Evolutionary conservation across 2,797 vertebrate species (phyloP).

Genomic region (Eurystomus glaucurus): DNA sequence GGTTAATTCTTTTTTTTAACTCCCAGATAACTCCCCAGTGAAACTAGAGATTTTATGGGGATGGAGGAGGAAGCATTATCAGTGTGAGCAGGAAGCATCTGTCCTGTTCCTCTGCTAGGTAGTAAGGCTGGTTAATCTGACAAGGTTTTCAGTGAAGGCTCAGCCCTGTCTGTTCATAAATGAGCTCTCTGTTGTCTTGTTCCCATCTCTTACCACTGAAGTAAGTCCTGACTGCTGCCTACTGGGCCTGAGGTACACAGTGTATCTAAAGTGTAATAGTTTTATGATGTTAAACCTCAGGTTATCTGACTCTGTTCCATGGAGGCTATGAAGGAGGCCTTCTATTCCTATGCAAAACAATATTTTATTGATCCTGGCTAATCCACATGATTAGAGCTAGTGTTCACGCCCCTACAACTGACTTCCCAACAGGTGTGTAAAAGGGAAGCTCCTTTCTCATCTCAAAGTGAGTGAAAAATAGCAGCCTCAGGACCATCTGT

Average conservation of each 20-base stretch:
- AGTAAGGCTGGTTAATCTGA: background rate
- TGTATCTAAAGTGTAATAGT: background rate
- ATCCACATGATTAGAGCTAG: background rate
- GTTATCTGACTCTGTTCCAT: background rate
- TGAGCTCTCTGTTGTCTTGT: background rate
- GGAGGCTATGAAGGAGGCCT: accelerated
- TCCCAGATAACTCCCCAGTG: background rate
- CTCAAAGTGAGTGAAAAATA: background rate
- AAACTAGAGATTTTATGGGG: background rate
- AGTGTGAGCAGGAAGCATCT: background rate
- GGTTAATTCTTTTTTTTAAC: background rate
- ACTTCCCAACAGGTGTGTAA: accelerated
- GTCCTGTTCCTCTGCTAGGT: background rate
- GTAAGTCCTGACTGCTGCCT: background rate
- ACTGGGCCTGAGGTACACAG: background rate
- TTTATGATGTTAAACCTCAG: background rate
- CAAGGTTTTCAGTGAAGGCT: background rate
- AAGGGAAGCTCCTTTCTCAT: background rate
- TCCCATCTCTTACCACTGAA: background rate
- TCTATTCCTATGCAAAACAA: background rate
- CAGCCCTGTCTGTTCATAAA: background rate
- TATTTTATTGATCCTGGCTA: background rate
- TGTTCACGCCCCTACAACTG: background rate
- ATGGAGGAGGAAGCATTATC: background rate
- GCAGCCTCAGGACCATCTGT: background rate